Evolutionary conservation across 2,797 vertebrate genomes (phyloP), one percentile per base, ranked within the genome.

Genomic region (Hydrocynus forskahlii): DNA sequence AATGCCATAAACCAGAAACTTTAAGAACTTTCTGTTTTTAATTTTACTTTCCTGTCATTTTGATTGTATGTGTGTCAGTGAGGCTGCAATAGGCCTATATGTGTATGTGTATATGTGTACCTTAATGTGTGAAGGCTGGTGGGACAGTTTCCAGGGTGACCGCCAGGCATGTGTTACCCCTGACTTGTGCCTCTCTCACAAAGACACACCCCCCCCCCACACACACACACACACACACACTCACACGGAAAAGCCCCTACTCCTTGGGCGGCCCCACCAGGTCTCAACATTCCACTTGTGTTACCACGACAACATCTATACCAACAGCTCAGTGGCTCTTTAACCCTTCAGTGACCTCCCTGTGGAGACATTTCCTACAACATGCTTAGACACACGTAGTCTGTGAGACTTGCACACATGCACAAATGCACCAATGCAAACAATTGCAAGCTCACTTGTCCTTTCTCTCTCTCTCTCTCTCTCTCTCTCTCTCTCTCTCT

Each of bases 281-380:
- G 87, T 94, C 93, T 93, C 89, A 92, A 91, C 94, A 95, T 96
- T 95, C 93, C 93, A 88, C 80, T 89, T 83, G 83, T 38, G 93
- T 95, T 95, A 91, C 95, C 93, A 88, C 90, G 92, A 93, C 88
- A 95, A 95, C 93, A 0, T 85, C 88, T 89, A 90, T 92, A 94
- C 93, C 93, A 94, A 94, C 93, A 94, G 88, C 85, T 88, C 88
- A 83, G 83, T 88, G 87, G 90, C 88, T 90, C 91, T 89, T 95
- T 96, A 95, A 95, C 92, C 93, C 93, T 95, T 95, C 84, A 90
- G 87, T 88, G 90, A 87, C 85, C 84, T 84, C 86, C 88, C 73
- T 87, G 89, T 91, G 91, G 88, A 89, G 92, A 93, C 23, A 78
- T 75, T 76, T 77, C 69, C 75, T 64, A 38, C 50, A n/a, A 55